Percentiles rank a stretch among this genome's conserved stretches.
These are phyloP conservation scores for Zenarchopterus dispar DNA, from an alignment of 2,797 vertebrate genomes.

Conservation along the genomic window DNA sequence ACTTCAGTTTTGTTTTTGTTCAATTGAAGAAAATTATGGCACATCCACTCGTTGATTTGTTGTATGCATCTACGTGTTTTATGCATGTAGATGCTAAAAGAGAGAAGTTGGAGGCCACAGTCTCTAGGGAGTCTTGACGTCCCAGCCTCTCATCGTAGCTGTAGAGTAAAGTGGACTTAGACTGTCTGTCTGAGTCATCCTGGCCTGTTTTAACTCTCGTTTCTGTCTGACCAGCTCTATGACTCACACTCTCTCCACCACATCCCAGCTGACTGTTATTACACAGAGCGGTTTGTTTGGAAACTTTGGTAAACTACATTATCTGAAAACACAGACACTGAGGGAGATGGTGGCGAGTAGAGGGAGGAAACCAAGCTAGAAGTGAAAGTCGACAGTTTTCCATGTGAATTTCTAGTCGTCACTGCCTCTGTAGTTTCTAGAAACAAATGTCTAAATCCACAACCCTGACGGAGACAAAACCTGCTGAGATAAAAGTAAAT, in stretches of 20 bases:
- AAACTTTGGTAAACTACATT: neutral
- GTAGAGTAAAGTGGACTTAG: neutral
- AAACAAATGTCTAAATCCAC: too few species aligned
- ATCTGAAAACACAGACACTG: neutral
- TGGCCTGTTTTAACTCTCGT: constrained; percentile 35
- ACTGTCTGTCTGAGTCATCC: constrained; percentile 25
- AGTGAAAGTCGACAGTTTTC: neutral
- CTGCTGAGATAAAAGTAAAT: too few species aligned
- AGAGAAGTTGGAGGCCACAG: neutral
- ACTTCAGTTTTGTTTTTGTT: too few species aligned
- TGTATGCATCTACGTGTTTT: too few species aligned
- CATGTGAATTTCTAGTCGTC: neutral
- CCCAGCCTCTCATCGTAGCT: neutral
- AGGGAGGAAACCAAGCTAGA: neutral
- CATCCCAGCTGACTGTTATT: neutral
- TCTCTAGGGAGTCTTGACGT: neutral
- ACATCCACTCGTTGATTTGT: too few species aligned
- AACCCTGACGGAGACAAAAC: too few species aligned
- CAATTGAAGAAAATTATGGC: too few species aligned
- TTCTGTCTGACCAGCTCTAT: constrained; percentile 25
- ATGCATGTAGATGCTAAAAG: too few species aligned
- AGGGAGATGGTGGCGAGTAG: neutral
- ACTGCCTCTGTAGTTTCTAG: too few species aligned
- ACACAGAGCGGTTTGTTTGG: constrained; percentile 8
- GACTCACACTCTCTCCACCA: neutral